Conservation (phyloP, 1,140 invertebrate species). For the Drosophila yakuba region DNA sequence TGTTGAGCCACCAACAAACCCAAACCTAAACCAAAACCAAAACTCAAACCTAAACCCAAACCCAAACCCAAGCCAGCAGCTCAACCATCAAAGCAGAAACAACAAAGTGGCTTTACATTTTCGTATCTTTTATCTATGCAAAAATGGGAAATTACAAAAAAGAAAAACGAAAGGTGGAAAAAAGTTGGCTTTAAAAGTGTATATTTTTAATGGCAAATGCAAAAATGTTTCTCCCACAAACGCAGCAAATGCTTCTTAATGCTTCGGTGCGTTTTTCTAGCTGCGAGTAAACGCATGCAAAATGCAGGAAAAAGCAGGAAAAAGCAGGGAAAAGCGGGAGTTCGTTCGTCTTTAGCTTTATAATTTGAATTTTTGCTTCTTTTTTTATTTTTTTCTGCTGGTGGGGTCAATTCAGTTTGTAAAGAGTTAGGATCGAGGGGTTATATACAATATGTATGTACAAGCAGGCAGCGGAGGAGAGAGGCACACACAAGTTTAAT, state of each 20-base stretch:
- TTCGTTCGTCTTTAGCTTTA: neutral
- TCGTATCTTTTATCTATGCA: slow-evolving; percentile 70
- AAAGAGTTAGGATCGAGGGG: slow-evolving; percentile 10
- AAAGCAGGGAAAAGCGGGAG: neutral
- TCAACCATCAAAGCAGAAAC: slow-evolving; percentile 32
- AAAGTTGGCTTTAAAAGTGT: slow-evolving; percentile 45
- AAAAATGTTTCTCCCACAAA: slow-evolving; percentile 43
- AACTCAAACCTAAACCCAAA: neutral
- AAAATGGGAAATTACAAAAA: slow-evolving; percentile 58
- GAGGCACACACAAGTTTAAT: slow-evolving; percentile 51
- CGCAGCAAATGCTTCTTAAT: slow-evolving; percentile 44
- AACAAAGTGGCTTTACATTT: slow-evolving; percentile 29
- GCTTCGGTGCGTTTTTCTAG: slow-evolving; percentile 64
- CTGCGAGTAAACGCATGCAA: slow-evolving; percentile 45
- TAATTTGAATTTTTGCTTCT: neutral
- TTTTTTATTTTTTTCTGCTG: neutral
- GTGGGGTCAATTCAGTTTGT: slow-evolving; percentile 34
- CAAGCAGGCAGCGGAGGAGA: neutral
- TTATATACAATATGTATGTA: neutral
- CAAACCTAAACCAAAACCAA: neutral
- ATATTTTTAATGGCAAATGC: slow-evolving; percentile 54
- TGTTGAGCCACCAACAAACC: slow-evolving; percentile 60
- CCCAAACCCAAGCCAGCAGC: slow-evolving; percentile 6
- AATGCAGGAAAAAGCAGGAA: slow-evolving; percentile 24
- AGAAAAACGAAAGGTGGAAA: neutral